A percentile compares a stretch with the other conserved stretches of the same genome.
phyloP scores from a whole-genome alignment of 2,113 vertebrate species.

The Odocoileus virginianus region DNA sequence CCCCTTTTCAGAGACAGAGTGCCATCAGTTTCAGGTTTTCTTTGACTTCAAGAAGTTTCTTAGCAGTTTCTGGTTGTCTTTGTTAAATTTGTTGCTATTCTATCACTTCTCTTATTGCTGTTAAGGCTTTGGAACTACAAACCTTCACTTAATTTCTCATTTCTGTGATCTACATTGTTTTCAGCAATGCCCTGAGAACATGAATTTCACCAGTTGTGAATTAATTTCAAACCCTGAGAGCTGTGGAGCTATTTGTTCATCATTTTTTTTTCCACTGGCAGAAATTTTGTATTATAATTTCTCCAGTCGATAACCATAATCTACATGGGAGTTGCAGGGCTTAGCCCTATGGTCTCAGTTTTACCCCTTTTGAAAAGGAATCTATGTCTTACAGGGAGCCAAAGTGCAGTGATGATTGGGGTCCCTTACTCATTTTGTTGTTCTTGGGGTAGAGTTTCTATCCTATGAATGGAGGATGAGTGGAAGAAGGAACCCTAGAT shows the following conservation, averaged over 20 bases:
- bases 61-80: not conserved
- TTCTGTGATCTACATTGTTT: not conserved
- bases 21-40: not conserved
- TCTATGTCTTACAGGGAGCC: not conserved
- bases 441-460: not conserved
- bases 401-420: not conserved
- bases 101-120: not conserved
- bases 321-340: not conserved
- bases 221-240: not conserved
- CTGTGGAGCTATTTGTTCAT: not conserved
- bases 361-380: not conserved
- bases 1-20: not conserved
- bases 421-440: not conserved
- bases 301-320: not conserved
- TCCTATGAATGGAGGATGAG: not conserved
- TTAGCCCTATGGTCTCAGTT: not conserved
- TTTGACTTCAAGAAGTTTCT: not conserved
- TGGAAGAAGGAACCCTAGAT: not conserved
- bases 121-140: not conserved
- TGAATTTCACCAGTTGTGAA: not conserved
- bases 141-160: not conserved
- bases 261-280: not conserved
- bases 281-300: not conserved
- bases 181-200: not conserved
- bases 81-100: not conserved